Conservation (phyloP, 2,797 vertebrate species). For the Neosilurus mollespiculum region DNA sequence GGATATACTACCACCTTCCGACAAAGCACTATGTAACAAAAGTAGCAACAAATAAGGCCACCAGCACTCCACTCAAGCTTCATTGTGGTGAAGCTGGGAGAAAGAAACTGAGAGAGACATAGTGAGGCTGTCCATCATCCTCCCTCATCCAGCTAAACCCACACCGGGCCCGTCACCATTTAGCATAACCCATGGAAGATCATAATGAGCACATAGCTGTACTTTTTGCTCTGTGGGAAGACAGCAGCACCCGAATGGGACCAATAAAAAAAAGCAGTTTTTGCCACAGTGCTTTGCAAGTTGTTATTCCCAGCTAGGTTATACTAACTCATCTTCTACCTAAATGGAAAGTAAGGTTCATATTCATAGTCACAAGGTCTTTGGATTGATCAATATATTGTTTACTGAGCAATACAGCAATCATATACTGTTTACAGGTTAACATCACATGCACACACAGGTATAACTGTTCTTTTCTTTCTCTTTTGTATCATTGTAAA, state of each 20-base stretch:
- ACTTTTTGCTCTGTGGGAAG: constrained; percentile 61
- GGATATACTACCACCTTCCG: constrained; percentile 55
- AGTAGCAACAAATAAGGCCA: constrained; percentile 38
- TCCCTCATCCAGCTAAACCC: constrained; percentile 62
- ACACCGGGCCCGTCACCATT: constrained; percentile 59
- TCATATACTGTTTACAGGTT: neutral
- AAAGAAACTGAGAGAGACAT: constrained; percentile 58
- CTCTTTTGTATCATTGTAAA: neutral
- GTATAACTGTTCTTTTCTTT: neutral
- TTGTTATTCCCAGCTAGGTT: constrained; percentile 47
- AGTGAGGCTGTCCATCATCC: constrained; percentile 65
- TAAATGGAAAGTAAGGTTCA: constrained; percentile 23
- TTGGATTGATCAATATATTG: neutral
- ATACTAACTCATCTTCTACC: constrained; percentile 8
- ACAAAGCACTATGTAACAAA: constrained; percentile 37
- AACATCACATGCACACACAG: neutral
- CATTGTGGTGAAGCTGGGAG: constrained; percentile 58
- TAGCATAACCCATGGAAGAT: constrained; percentile 61
- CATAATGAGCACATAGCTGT: constrained; percentile 67
- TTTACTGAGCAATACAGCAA: constrained; percentile 9
- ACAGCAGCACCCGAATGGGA: constrained; percentile 53
- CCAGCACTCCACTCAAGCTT: constrained; percentile 69
- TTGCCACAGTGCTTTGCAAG: constrained; percentile 42
- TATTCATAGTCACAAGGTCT: constrained; percentile 10
- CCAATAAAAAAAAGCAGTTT: constrained; percentile 52